Base-by-base conservation (phyloP, 2,888 invertebrate species). In the Plebejus melissa region DNA sequence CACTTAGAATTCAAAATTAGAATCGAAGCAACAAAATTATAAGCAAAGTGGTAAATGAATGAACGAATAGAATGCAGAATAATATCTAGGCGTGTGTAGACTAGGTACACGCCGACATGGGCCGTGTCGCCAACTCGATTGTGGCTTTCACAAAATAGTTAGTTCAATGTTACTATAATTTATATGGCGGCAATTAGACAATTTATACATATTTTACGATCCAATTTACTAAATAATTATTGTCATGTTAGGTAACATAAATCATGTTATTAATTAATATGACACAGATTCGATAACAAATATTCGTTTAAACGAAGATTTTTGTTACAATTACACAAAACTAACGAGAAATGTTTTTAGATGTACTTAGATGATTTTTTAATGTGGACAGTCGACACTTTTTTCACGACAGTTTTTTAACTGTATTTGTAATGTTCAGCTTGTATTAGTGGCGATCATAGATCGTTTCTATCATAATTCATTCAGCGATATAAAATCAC, bases 151-250 rank as follows among this genome's bases (percentile, higher is more conserved):
- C 71, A 71, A 41, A 41, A 71, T 71, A n/a, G 50, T 50, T 46
- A 46, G 72, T 72, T 72, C 72, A 72, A 72, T 72, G 72, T 72
- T 54, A 72, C 72, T 22, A 72, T 72, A 72, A 72, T 72, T 72
- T 72, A 72, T 54, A 72, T 54, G 32, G 50, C 50, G 54, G 72
- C 72, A 72, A 72, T 72, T 54, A 72, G 50, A 50, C 32, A 72
- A 72, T 72, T 72, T 72, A 72, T 72, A 72, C 72, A 72, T 72
- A 72, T 72, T 72, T 72, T 72, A 72, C 54, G 72, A 72, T 72
- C 72, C 72, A 72, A 72, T 72, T 72, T 50, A 50, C 50, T 72
- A 6, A 46, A 54, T 72, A 72, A 72, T 72, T 72, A 72, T 72
- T 72, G 72, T 50, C 72, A 72, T 72, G 72, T 72, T 54, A 72